A percentile compares a stretch with the other conserved stretches of the same genome.
Conservation (phyloP, 2,888 invertebrate genomes). For the Ichneumon xanthorius region DNA sequence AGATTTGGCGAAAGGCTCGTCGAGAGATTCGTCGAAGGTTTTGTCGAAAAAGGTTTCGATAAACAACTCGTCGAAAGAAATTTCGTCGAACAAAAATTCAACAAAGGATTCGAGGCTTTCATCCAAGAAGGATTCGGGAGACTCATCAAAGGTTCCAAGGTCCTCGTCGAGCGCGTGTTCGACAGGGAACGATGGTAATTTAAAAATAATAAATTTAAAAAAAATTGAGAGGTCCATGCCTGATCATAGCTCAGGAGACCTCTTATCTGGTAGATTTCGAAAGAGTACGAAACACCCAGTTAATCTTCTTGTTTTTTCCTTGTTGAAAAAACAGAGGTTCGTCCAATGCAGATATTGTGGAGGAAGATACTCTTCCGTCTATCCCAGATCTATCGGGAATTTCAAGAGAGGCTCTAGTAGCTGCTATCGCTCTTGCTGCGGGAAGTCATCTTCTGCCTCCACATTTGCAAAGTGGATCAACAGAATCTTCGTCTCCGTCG, state of each 20-base stretch:
- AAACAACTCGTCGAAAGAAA: no score
- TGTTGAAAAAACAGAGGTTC: conserved; percentile 7
- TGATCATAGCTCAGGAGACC: background rate
- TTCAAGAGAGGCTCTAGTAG: no score
- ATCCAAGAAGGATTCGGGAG: background rate
- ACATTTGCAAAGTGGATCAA: no score
- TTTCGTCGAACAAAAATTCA: no score
- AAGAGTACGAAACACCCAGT: conserved; percentile 19
- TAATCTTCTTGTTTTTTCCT: background rate
- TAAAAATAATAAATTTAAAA: no score
- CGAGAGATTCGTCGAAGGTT: background rate
- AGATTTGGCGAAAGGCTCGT: no score
- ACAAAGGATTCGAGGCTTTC: background rate
- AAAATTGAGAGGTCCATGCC: background rate
- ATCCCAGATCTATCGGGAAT: background rate
- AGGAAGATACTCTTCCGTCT: background rate
- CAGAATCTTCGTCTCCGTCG: background rate
- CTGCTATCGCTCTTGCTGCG: no score
- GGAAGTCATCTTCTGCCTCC: background rate
- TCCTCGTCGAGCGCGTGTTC: no score
- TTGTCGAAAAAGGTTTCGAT: background rate
- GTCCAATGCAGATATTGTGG: background rate
- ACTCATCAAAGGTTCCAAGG: no score
- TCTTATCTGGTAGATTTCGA: conserved; percentile 5
- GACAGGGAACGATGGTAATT: no score